Evolutionary conservation across 1,140 invertebrate species (phyloP).

Genomic region (Notospermus geniculatus): DNA sequence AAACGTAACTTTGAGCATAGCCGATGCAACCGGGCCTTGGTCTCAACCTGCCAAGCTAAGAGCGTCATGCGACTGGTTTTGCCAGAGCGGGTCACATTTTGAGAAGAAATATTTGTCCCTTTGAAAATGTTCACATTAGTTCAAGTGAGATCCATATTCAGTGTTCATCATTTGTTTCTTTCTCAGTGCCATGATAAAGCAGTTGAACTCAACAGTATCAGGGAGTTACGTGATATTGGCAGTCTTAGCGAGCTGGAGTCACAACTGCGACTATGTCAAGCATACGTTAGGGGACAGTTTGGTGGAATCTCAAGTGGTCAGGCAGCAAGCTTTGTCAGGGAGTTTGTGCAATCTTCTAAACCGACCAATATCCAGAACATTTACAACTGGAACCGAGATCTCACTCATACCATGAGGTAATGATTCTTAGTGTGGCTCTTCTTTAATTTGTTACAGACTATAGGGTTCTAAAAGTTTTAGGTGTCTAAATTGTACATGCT

Average conservation of each 20-base stretch:
- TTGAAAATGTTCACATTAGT: too few species aligned
- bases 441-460: too few species aligned
- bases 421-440: not conserved
- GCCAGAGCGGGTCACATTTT: too few species aligned
- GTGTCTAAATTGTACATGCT: too few species aligned
- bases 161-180: too few species aligned
- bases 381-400: constrained; percentile 34
- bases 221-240: constrained; percentile 43
- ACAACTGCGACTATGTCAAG: constrained; percentile 38
- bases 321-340: constrained; percentile 37
- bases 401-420: constrained; percentile 52
- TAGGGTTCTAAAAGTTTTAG: too few species aligned
- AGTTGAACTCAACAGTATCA: constrained; percentile 36
- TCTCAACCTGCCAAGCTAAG: too few species aligned
- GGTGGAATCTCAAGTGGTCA: constrained; percentile 39
- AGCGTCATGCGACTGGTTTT: too few species aligned
- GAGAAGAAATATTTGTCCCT: too few species aligned
- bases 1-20: too few species aligned
- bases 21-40: too few species aligned
- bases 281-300: constrained; percentile 38
- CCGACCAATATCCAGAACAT: constrained; percentile 39
- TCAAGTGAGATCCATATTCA: too few species aligned
- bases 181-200: constrained; percentile 23
- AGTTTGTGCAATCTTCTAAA: constrained; percentile 43
- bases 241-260: constrained; percentile 35